Evolutionary conservation across 2,888 invertebrate genomes (phyloP), one percentile per base, ranked within the genome.

Genomic region (Andricus quercusramuli): DNA sequence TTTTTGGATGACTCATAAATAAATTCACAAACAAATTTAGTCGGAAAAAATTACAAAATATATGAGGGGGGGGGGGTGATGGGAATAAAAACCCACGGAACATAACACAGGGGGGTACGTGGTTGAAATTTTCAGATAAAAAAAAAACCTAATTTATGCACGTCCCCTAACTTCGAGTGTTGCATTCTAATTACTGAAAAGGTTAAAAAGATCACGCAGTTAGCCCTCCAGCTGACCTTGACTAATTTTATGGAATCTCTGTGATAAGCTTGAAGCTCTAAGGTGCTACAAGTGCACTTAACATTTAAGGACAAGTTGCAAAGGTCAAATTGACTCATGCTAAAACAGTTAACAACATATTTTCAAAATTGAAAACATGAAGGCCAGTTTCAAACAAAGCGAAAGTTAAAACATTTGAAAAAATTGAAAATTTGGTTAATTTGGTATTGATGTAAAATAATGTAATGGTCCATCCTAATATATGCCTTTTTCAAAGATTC

Each of bases 261-360:
- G 11, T 25, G 9, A 8, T 51, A 29, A 70, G 51, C 29, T 70
- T 70, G 70, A 70, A 70, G 51, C 51, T 70, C 47, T 41, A 44
- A 41, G 13, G 13, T 13, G 41, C 51, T 51, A 20, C 51, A 51
- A 51, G 51, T 8, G 20, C 20, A 51, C 51, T 20, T 51, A 51
- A 51, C 20, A 6, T 20, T 47, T 15, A 51, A 51, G 20, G 6
- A 17, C 20, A n/a, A 20, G 20, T 6, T 51, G 4, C 8, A 51
- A 20, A 20, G 51, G 6, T 51, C 20, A 51, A 20, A 51, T 51
- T 51, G 20, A 51, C 20, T n/a, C 51, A 0, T 44, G 20, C 51
- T n/a, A 20, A 51, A 51, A 51, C 9, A n/a, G n/a, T 9, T n/a
- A 47, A 56, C 2, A 8, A 9, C 4, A 8, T 8, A 3, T 56